These are phyloP conservation scores for Dryocosmus kuriphilus DNA, from an alignment of 2,888 invertebrate species.

Conservation along the genomic window DNA sequence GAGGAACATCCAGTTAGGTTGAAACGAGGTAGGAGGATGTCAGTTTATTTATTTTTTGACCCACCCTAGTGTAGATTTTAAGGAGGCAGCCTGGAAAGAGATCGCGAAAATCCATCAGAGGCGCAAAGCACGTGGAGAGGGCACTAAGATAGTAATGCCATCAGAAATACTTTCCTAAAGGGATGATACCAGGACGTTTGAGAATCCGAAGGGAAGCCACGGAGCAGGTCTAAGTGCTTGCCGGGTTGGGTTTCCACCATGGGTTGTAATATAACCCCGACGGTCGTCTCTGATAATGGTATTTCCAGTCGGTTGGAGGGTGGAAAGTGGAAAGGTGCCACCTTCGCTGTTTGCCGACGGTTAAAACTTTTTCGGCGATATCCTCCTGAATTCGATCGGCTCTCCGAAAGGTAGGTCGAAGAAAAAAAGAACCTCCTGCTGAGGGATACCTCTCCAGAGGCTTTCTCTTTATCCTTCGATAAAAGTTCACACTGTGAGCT, in stretches of 20 bases:
- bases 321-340: slow-evolving; percentile 44
- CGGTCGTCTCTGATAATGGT: slow-evolving; percentile 57
- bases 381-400: slow-evolving; percentile 38
- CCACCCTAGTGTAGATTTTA: neutral
- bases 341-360: slow-evolving; percentile 58
- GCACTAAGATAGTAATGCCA: slow-evolving; percentile 60
- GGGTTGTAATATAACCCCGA: slow-evolving; percentile 70
- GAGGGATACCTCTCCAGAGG: slow-evolving; percentile 41
- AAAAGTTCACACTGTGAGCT: slow-evolving; percentile 38
- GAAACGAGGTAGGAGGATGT: no score
- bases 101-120: neutral
- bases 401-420: slow-evolving; percentile 37
- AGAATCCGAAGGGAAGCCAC: slow-evolving; percentile 48
- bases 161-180: slow-evolving; percentile 65
- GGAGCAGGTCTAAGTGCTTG: slow-evolving; percentile 67
- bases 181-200: slow-evolving; percentile 58
- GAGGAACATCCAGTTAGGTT: no score
- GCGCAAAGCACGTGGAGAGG: neutral
- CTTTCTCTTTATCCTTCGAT: slow-evolving; percentile 35
- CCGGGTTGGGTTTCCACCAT: slow-evolving; percentile 72
- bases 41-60: no score
- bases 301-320: slow-evolving; percentile 53
- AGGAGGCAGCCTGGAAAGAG: neutral
- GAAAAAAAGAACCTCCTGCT: slow-evolving; percentile 39
- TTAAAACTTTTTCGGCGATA: slow-evolving; percentile 60